Conservation (phyloP, 2,113 vertebrate genomes). For the Piliocolobus tephrosceles region DNA sequence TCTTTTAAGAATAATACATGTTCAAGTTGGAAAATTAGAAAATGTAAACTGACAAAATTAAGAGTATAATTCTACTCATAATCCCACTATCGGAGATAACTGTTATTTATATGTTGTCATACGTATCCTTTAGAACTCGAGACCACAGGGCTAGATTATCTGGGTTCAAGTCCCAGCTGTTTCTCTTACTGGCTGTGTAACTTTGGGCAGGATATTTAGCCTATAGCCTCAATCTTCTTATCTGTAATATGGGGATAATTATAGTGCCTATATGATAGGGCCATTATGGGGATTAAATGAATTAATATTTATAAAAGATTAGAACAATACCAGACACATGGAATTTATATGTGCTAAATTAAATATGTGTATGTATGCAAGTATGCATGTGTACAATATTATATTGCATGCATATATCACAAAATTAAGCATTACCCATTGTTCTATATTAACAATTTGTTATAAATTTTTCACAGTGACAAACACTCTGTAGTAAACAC, state of each 20-base stretch:
- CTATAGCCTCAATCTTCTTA: neutral
- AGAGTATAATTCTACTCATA: neutral
- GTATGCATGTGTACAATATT: neutral
- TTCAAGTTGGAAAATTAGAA: conserved; percentile 29
- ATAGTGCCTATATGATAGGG: neutral
- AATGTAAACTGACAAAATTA: neutral
- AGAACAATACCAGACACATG: neutral
- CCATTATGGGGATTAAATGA: neutral
- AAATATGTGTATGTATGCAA: neutral
- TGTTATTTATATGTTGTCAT: neutral
- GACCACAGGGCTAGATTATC: neutral
- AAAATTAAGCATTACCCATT: neutral
- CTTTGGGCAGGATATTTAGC: neutral
- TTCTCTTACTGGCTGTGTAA: neutral
- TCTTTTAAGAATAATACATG: neutral
- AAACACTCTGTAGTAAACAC: neutral
- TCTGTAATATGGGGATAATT: neutral
- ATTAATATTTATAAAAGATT: conserved; percentile 18
- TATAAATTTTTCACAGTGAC: neutral
- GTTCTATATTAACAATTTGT: neutral
- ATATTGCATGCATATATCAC: neutral
- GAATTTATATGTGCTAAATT: neutral
- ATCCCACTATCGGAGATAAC: neutral
- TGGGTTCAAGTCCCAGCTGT: neutral
- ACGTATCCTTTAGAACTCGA: neutral